Percentiles rank a stretch among this genome's conserved stretches.
Evolutionary conservation across 2,797 vertebrate species (phyloP).

Genomic region (Mycteria americana): DNA sequence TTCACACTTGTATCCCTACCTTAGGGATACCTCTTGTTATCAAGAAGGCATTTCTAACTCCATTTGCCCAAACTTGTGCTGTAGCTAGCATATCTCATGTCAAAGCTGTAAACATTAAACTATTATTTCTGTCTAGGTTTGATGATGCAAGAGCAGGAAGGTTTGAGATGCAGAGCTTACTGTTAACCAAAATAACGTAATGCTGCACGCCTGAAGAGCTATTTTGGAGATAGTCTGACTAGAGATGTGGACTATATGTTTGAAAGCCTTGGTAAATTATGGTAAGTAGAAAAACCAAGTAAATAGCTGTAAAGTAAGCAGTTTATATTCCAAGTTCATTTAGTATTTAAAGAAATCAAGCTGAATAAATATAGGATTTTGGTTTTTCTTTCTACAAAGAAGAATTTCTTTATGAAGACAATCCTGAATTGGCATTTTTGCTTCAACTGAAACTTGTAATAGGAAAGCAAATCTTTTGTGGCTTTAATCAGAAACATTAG

Average conservation of each 20-base stretch:
- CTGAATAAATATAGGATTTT: not conserved
- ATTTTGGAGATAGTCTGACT: not conserved
- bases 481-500: conserved; percentile 44
- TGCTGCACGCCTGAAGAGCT: not conserved
- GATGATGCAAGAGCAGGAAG: not conserved
- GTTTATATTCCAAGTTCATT: not conserved
- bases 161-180: not conserved
- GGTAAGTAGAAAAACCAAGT: not conserved
- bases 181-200: not conserved
- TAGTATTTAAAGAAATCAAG: not conserved
- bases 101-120: not conserved
- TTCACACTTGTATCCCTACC: not conserved
- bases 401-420: not conserved
- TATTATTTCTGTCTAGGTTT: not conserved
- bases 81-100: not conserved
- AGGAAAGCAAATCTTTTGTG: not conserved
- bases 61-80: not conserved
- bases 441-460: not conserved
- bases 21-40: not conserved
- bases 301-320: not conserved
- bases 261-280: not conserved
- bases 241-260: not conserved
- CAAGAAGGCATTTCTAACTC: not conserved
- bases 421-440: conserved; percentile 10
- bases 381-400: not conserved